Percentiles rank a stretch among this genome's conserved stretches.
Evolutionary conservation across 2,888 invertebrate genomes (phyloP).

Genomic region (Drosophila limbata): DNA sequence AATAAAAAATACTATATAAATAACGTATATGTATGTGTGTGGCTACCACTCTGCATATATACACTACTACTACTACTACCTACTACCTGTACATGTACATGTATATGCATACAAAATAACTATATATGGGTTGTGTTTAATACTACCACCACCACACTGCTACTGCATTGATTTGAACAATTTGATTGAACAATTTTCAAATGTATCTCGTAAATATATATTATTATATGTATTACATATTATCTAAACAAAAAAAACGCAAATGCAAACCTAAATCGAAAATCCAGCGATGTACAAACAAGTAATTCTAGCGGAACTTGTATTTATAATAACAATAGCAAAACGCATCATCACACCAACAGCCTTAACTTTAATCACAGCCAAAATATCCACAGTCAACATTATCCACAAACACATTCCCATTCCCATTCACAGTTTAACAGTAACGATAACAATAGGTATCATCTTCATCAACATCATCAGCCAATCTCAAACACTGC

Average conservation of each 20-base stretch:
- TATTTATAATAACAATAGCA: slow-evolving; percentile 84
- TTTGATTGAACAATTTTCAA: slow-evolving; percentile 81
- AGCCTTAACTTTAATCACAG: slow-evolving; percentile 69
- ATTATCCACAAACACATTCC: slow-evolving; percentile 45
- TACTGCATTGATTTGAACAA: slow-evolving; percentile 84
- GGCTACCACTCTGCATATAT: slow-evolving; percentile 82
- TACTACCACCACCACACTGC: slow-evolving; percentile 79
- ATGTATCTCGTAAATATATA: slow-evolving; percentile 78
- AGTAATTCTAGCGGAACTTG: slow-evolving; percentile 85
- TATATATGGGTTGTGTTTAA: slow-evolving; percentile 83
- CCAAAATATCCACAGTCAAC: slow-evolving; percentile 56
- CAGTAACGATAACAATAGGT: slow-evolving; percentile 35
- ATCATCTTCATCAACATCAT: slow-evolving; percentile 33
- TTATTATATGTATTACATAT: slow-evolving; percentile 70
- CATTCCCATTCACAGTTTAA: slow-evolving; percentile 30
- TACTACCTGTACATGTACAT: slow-evolving; percentile 83
- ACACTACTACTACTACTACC: slow-evolving; percentile 71
- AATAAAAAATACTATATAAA: slow-evolving; percentile 74
- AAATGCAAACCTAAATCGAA: slow-evolving; percentile 76
- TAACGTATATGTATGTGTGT: slow-evolving; percentile 75
- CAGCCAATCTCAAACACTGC: slow-evolving; percentile 43
- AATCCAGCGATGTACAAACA: slow-evolving; percentile 85
- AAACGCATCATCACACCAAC: slow-evolving; percentile 81
- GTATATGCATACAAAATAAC: slow-evolving; percentile 82
- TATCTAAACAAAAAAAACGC: slow-evolving; percentile 63